A percentile compares a stretch with the other conserved stretches of the same genome.
Evolutionary conservation across 2,113 vertebrate species (phyloP).

Genomic region (Syngnathus scovelli): DNA sequence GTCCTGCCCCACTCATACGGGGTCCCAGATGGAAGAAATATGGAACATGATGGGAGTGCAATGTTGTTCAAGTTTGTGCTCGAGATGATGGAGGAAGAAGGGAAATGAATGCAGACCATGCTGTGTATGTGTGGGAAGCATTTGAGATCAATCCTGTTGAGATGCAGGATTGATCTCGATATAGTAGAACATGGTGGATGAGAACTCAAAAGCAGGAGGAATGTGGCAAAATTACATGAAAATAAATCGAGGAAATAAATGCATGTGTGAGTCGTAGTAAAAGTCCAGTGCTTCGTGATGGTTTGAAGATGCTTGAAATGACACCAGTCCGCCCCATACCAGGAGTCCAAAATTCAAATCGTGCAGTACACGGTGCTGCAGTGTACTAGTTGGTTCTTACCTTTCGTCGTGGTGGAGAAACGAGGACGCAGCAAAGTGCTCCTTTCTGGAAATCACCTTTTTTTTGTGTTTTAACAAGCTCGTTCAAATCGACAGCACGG

Average conservation of each 20-base stretch:
- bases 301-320: not conserved
- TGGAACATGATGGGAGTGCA: not conserved
- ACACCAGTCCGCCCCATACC: no score
- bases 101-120: no score
- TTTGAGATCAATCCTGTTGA: no score
- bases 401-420: not conserved
- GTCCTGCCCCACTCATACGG: not conserved
- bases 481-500: not conserved
- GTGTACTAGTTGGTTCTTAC: not conserved
- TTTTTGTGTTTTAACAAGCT: not conserved
- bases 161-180: no score
- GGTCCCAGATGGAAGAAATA: not conserved
- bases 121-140: no score
- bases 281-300: not conserved
- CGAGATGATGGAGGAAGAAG: not conserved
- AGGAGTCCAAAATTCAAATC: not conserved
- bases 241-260: not conserved
- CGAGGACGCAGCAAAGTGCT: not conserved
- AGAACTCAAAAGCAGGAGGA: no score
- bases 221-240: no score
- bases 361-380: not conserved
- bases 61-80: not conserved
- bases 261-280: not conserved
- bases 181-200: no score
- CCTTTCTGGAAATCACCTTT: not conserved